phyloP scores from a whole-genome alignment of 2,888 invertebrate genomes.

The Melanostoma scalare region DNA sequence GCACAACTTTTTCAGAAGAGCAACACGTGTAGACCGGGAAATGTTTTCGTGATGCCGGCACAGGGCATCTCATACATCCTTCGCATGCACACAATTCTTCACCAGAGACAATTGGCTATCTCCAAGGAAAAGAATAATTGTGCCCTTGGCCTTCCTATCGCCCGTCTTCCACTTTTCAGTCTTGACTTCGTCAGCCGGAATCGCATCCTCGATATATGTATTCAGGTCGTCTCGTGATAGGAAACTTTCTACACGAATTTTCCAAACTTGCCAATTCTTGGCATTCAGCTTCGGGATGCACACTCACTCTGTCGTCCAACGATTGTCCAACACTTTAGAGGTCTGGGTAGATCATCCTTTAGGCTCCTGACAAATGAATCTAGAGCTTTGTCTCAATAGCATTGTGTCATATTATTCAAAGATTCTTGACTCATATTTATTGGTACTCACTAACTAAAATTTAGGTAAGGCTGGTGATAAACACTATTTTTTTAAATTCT shows the following conservation, averaged over 20 bases:
- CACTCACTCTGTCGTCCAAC: constrained; percentile 18
- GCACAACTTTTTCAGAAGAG: constrained; percentile 8
- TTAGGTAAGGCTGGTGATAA: constrained; percentile 29
- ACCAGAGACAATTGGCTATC: constrained; percentile 9
- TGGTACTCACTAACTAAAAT: constrained; percentile 34
- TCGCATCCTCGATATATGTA: not conserved
- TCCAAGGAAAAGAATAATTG: constrained; percentile 21
- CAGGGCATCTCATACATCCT: not conserved
- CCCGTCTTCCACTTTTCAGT: constrained; percentile 10
- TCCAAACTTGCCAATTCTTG: constrained; percentile 17
- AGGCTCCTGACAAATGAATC: constrained; percentile 8
- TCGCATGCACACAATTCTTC: constrained; percentile 20
- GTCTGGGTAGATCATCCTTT: not conserved
- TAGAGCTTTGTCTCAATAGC: constrained; percentile 6
- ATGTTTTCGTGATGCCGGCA: constrained; percentile 3
- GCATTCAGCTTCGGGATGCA: constrained; percentile 5
- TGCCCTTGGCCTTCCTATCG: constrained; percentile 8
- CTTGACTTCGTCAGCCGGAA: constrained; percentile 3
- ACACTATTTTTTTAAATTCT: too few species aligned
- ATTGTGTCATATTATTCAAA: constrained; percentile 28
- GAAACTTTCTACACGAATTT: constrained; percentile 16
- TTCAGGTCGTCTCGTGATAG: not conserved
- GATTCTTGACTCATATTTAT: constrained; percentile 39
- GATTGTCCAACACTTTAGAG: too few species aligned
- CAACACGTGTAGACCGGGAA: constrained; percentile 8